Percentiles rank a stretch among this genome's conserved stretches.
phyloP scores from a whole-genome alignment of 2,888 invertebrate genomes.

The Andrena dorsata region DNA sequence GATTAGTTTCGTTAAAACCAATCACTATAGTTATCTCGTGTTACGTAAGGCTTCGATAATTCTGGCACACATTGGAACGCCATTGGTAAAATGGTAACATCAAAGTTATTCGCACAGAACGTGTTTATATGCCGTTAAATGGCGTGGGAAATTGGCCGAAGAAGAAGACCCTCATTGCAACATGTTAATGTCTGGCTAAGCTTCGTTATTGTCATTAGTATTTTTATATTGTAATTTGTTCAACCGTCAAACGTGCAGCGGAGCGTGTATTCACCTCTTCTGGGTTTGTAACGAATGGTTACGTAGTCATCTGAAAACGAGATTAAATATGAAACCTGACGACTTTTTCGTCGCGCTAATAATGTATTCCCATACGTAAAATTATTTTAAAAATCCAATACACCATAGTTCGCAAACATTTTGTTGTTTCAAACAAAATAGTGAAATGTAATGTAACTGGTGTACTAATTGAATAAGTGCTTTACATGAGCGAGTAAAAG shows the following conservation, averaged over 20 bases:
- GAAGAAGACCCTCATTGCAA: conserved; percentile 32
- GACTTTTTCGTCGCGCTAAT: not conserved
- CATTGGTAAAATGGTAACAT: conserved; percentile 16
- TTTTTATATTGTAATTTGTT: conserved; percentile 38
- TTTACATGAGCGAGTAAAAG: not conserved
- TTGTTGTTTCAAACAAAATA: not conserved
- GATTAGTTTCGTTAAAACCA: conserved; percentile 62
- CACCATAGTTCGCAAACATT: too few relatives aligned
- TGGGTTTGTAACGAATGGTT: conserved; percentile 95
- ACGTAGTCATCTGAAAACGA: conserved; percentile 95
- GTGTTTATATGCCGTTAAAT: conserved; percentile 2
- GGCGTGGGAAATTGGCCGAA: conserved; percentile 23
- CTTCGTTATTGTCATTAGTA: conserved; percentile 55
- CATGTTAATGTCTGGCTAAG: conserved; percentile 50
- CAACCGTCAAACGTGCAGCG: conserved; percentile 47
- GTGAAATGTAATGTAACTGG: not conserved
- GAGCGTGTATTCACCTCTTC: conserved; percentile 91
- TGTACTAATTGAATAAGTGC: not conserved
- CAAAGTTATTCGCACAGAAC: conserved; percentile 22
- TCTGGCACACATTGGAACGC: conserved; percentile 9
- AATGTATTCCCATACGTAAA: not conserved
- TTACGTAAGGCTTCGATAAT: conserved; percentile 37
- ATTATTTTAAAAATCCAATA: not conserved
- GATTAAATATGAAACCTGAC: conserved; percentile 37
- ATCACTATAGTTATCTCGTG: conserved; percentile 20